phyloP scores from a whole-genome alignment of 2,113 vertebrate species.

The Equus quagga region DNA sequence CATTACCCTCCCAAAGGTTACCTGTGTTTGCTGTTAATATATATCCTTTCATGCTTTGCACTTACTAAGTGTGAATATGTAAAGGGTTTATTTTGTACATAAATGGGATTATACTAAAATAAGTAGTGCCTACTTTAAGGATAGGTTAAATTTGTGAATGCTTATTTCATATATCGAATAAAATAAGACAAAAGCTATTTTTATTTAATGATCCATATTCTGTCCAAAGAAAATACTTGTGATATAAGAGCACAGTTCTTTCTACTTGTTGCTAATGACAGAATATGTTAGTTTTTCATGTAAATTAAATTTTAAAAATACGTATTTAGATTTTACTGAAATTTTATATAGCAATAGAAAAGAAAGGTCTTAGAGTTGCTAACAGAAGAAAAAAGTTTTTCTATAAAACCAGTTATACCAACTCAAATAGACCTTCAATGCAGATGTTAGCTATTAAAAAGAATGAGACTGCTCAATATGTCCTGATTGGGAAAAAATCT shows the following conservation, averaged over 20 bases:
- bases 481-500: not conserved
- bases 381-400: not conserved
- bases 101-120: conserved; percentile 60
- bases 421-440: not conserved
- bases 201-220: conserved; percentile 51
- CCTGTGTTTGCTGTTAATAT: conserved; percentile 39
- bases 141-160: conserved; percentile 64
- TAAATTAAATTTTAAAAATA: conserved; percentile 48
- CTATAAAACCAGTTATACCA: conserved; percentile 18
- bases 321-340: not conserved
- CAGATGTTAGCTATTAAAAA: not conserved
- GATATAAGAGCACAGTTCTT: not conserved
- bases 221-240: not conserved
- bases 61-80: conserved; percentile 60
- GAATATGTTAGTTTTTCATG: not conserved
- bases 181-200: conserved; percentile 59
- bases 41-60: conserved; percentile 42
- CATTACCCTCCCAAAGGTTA: conserved; percentile 37
- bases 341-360: not conserved
- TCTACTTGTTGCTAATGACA: not conserved
- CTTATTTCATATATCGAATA: conserved; percentile 64
- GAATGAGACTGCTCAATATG: not conserved
- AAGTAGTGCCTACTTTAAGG: conserved; percentile 63
- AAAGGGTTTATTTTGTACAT: conserved; percentile 70
- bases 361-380: not conserved